Percentiles rank a stretch among this genome's conserved stretches.
Evolutionary conservation across 2,888 invertebrate genomes (phyloP).

Genomic region (Anodontia alba): DNA sequence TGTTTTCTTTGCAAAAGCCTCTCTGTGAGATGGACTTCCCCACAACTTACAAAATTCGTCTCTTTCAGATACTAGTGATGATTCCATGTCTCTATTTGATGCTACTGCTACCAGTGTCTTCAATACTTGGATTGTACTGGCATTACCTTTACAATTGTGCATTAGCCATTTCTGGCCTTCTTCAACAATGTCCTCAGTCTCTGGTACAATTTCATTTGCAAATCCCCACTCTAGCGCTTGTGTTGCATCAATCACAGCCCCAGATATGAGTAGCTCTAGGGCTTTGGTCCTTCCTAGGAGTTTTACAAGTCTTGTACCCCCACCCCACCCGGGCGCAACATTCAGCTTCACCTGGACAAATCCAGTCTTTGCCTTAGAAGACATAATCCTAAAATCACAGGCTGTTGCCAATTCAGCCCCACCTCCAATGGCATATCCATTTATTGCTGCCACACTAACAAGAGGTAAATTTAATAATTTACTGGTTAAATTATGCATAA

Average conservation of each 20-base stretch:
- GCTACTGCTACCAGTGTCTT: conserved; percentile 79
- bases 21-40: conserved; percentile 84
- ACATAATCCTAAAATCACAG: conserved; percentile 86
- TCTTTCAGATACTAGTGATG: conserved; percentile 82
- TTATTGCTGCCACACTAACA: conserved; percentile 86
- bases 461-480: conserved; percentile 85
- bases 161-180: conserved; percentile 82
- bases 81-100: conserved; percentile 61
- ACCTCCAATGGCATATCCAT: conserved; percentile 87
- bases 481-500: conserved; percentile 85
- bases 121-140: conserved; percentile 73
- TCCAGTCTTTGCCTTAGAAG: conserved; percentile 83
- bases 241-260: conserved; percentile 78
- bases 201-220: conserved; percentile 82
- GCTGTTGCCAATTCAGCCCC: conserved; percentile 86
- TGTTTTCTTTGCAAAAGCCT: conserved; percentile 82
- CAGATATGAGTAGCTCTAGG: conserved; percentile 84
- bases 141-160: conserved; percentile 69
- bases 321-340: conserved; percentile 86
- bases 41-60: conserved; percentile 84
- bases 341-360: conserved; percentile 86
- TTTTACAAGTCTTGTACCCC: conserved; percentile 84
- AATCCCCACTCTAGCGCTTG: conserved; percentile 85
- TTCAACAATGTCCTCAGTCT: conserved; percentile 66
- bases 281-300: conserved; percentile 85